Evolutionary conservation across 2,888 invertebrate species (phyloP).

Genomic region (Cataglyphis albicans): DNA sequence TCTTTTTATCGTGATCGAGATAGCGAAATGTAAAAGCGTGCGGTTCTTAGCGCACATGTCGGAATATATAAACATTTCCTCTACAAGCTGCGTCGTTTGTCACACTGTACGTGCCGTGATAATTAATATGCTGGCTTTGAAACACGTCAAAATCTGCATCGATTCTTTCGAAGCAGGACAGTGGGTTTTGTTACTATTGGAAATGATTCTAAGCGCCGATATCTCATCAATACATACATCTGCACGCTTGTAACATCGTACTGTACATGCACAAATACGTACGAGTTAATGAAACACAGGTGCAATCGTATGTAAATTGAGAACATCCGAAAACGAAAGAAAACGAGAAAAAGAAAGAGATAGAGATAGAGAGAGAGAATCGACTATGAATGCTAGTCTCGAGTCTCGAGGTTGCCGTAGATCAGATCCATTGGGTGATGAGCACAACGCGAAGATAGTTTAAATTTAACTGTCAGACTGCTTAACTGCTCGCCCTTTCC

Average conservation of each 20-base stretch:
- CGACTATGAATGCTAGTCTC: slow-evolving; percentile 18
- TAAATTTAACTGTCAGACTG: slow-evolving; percentile 82
- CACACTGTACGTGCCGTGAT: slow-evolving; percentile 7
- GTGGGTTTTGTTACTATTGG: neutral
- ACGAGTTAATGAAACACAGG: slow-evolving; percentile 74
- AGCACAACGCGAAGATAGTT: slow-evolving; percentile 72
- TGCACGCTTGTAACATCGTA: slow-evolving; percentile 18
- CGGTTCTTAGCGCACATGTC: neutral
- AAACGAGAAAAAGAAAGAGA: neutral
- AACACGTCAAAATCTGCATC: neutral
- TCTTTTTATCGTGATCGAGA: neutral
- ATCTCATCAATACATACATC: slow-evolving; percentile 24
- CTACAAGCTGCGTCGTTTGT: neutral
- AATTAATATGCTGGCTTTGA: slow-evolving; percentile 29
- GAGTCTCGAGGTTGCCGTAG: slow-evolving; percentile 70
- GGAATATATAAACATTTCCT: slow-evolving; percentile 22
- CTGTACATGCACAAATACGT: slow-evolving; percentile 57
- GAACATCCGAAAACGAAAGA: slow-evolving; percentile 45
- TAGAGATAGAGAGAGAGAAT: neutral
- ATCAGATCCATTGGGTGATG: slow-evolving; percentile 74
- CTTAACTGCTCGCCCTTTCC: slow-evolving; percentile 76
- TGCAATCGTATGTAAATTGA: slow-evolving; percentile 77
- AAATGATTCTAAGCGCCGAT: slow-evolving; percentile 23
- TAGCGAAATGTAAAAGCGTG: neutral
- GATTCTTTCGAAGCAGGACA: slow-evolving; percentile 20